A percentile compares a stretch with the other conserved stretches of the same genome.
Conservation (phyloP, 1,140 invertebrate genomes). For the Diuraphis noxia region DNA sequence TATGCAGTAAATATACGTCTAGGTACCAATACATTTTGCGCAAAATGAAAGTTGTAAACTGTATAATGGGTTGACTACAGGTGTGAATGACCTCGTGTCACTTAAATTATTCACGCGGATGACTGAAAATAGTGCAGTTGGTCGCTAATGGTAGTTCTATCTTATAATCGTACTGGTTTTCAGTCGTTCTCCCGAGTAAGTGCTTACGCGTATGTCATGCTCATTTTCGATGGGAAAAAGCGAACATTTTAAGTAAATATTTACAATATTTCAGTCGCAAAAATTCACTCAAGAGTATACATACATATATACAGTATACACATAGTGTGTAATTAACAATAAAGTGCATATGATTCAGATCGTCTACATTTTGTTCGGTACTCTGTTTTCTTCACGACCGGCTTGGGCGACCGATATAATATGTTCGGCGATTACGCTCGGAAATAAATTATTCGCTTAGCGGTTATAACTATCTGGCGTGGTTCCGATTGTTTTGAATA, state of each 20-base stretch:
- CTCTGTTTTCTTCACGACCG: conserved; percentile 2
- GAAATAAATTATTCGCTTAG: conserved; percentile 46
- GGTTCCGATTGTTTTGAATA: conserved; percentile 52
- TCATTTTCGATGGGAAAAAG: neutral
- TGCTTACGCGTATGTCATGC: neutral
- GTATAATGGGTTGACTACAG: neutral
- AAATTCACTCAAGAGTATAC: neutral
- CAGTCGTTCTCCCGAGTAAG: conserved; percentile 7
- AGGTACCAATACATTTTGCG: neutral
- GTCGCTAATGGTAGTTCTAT: conserved; percentile 16
- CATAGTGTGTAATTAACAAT: neutral
- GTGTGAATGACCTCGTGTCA: conserved; percentile 37
- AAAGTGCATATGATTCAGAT: conserved; percentile 2
- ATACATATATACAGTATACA: neutral
- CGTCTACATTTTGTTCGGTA: neutral
- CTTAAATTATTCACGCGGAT: conserved; percentile 18
- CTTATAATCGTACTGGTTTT: neutral
- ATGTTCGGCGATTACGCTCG: conserved; percentile 29
- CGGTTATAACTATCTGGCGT: conserved; percentile 42
- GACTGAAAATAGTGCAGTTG: conserved; percentile 19
- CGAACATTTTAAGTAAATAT: neutral
- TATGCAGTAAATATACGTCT: neutral
- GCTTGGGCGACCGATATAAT: neutral
- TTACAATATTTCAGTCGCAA: conserved; percentile 3
- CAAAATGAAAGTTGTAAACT: conserved; percentile 15